Conservation (phyloP, 2,797 vertebrate genomes). For the Caiman crocodilus region DNA sequence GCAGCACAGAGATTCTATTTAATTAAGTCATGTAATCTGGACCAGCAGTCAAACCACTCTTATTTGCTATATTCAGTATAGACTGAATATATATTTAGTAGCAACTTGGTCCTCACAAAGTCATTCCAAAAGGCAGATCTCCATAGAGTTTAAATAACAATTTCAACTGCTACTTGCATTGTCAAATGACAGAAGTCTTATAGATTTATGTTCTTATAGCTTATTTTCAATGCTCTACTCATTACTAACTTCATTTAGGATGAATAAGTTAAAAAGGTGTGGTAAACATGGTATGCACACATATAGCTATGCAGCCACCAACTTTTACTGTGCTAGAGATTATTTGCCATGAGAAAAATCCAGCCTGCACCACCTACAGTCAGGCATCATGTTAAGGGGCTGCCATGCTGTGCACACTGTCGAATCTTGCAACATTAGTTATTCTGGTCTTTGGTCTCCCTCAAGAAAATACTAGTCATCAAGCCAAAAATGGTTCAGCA, state of each 20-base stretch:
- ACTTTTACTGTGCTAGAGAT: conserved; percentile 10
- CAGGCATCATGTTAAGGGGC: not conserved
- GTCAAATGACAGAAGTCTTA: not conserved
- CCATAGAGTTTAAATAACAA: conserved; percentile 20
- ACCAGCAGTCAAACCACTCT: conserved; percentile 69
- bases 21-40: conserved; percentile 70
- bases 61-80: not conserved
- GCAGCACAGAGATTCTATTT: conserved; percentile 70
- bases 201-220: conserved; percentile 61
- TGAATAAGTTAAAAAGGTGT: conserved; percentile 47
- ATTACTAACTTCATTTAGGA: conserved; percentile 63
- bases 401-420: not conserved
- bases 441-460: not conserved
- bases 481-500: not conserved
- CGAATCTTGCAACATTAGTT: not conserved
- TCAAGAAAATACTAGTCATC: not conserved
- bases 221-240: conserved; percentile 12
- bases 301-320: conserved; percentile 25
- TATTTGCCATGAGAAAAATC: conserved; percentile 34
- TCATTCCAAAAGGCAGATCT: conserved; percentile 45
- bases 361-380: conserved; percentile 8
- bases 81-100: not conserved
- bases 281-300: conserved; percentile 42
- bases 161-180: conserved; percentile 63
- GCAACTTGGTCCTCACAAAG: conserved; percentile 26